Conservation (phyloP, 2,888 invertebrate genomes). For the Isotomurus palustris region DNA sequence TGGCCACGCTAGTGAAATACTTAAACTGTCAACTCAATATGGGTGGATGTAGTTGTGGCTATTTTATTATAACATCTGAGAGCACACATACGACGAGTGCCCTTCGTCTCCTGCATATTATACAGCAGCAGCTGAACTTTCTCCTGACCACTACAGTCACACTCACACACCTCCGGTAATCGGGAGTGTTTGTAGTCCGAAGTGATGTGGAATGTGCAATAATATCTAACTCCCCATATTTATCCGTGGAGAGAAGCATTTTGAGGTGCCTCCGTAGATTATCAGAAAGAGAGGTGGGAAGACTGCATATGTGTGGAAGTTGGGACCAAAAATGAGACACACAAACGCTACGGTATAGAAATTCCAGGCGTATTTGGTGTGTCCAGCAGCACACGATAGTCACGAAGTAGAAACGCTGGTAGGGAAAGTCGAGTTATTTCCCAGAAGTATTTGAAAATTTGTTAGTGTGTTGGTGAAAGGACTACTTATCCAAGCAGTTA, state of each 20-base stretch:
- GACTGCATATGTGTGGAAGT: neutral
- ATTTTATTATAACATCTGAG: constrained; percentile 13
- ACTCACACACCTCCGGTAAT: neutral
- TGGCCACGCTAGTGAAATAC: neutral
- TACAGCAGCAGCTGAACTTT: neutral
- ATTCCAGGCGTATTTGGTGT: too few relatives aligned
- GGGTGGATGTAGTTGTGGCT: constrained; percentile 6
- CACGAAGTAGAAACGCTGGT: too few relatives aligned
- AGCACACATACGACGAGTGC: too few relatives aligned
- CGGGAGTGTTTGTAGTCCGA: constrained; percentile 5
- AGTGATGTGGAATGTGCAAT: constrained; percentile 1
- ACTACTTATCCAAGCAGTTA: constrained; percentile 9
- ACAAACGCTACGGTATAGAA: too few relatives aligned
- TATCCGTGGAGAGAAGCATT: neutral
- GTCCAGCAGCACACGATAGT: too few relatives aligned
- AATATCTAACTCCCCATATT: neutral
- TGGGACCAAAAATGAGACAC: neutral
- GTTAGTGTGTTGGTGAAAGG: constrained; percentile 5
- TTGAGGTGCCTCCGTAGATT: neutral
- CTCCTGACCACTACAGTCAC: too few relatives aligned
- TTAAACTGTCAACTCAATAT: constrained; percentile 15
- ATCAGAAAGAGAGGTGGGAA: neutral
- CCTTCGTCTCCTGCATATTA: too few relatives aligned
- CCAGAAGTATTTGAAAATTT: neutral
- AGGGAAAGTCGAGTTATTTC: neutral